Evolutionary conservation across 2,113 vertebrate genomes (phyloP).

Genomic region (Sminthopsis crassicaudata): DNA sequence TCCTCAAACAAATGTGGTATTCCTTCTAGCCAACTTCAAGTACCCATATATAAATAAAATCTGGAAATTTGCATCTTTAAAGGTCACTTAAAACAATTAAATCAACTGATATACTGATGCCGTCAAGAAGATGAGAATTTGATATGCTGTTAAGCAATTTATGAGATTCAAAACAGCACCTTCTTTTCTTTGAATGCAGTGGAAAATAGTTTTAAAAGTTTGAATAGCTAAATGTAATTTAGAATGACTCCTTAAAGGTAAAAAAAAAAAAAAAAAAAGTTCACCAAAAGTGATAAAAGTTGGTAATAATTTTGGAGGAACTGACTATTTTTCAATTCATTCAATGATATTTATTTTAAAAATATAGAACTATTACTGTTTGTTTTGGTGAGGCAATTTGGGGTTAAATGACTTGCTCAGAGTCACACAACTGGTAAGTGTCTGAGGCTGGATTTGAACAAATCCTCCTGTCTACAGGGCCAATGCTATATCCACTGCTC

Average conservation of each 20-base stretch:
- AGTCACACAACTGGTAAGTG: too few species aligned
- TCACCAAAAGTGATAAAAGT: not conserved
- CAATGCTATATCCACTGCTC: too few species aligned
- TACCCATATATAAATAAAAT: not conserved
- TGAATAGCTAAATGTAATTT: not conserved
- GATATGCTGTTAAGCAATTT: not conserved
- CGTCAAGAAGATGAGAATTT: not conserved
- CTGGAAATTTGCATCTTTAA: not conserved
- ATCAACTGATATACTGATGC: not conserved
- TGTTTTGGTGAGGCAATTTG: too few species aligned
- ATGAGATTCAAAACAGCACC: not conserved
- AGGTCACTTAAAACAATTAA: not conserved
- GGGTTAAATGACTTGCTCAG: too few species aligned
- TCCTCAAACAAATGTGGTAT: not conserved
- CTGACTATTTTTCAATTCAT: not conserved
- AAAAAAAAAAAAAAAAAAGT: not conserved
- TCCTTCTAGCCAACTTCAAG: not conserved
- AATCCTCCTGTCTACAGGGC: too few species aligned
- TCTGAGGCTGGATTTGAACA: too few species aligned
- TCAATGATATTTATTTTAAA: not conserved
- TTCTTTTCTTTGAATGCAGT: not conserved
- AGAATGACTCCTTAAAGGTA: not conserved
- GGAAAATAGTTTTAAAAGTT: not conserved
- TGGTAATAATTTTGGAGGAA: not conserved
- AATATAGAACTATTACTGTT: not conserved